Conservation (phyloP, 2,113 vertebrate genomes). For the Hemicordylus capensis region DNA sequence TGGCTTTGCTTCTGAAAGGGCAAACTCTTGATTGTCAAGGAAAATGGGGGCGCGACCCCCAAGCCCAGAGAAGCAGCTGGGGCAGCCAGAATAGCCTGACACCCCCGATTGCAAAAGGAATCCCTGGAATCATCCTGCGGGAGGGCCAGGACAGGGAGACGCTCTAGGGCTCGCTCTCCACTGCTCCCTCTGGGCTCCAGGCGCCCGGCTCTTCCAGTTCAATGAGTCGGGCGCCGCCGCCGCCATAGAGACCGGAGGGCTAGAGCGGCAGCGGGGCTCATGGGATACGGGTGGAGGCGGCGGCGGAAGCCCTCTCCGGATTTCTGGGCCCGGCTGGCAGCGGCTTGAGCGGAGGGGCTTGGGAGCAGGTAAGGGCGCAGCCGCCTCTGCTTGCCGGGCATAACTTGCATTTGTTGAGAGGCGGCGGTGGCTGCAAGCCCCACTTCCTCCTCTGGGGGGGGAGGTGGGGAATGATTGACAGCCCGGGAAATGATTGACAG, state of each 20-base stretch:
- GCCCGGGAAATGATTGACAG: too few relatives aligned
- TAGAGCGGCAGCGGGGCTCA: neutral
- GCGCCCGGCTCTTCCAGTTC: neutral
- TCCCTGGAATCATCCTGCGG: too few relatives aligned
- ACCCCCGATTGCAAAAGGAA: too few relatives aligned
- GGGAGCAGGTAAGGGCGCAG: neutral
- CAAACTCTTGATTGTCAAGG: too few relatives aligned
- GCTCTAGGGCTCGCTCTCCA: neutral
- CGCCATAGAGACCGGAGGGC: neutral
- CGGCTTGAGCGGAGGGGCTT: neutral
- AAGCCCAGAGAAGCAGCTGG: too few relatives aligned
- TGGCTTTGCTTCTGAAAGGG: too few relatives aligned
- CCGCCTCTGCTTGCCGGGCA: neutral
- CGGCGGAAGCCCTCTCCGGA: neutral
- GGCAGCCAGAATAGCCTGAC: too few relatives aligned
- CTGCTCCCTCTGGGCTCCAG: neutral
- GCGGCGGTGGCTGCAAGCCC: neutral
- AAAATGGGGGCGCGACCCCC: too few relatives aligned
- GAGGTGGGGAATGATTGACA: neutral
- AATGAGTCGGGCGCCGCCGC: neutral
- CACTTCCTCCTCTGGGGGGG: neutral
- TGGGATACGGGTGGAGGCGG: neutral
- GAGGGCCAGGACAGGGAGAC: neutral
- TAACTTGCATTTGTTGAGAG: too few relatives aligned
- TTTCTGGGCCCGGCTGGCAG: constrained; percentile 3